These are phyloP conservation scores for Ptychobarbus kaznakovi DNA, from an alignment of 2,797 vertebrate species.

Conservation along the genomic window DNA sequence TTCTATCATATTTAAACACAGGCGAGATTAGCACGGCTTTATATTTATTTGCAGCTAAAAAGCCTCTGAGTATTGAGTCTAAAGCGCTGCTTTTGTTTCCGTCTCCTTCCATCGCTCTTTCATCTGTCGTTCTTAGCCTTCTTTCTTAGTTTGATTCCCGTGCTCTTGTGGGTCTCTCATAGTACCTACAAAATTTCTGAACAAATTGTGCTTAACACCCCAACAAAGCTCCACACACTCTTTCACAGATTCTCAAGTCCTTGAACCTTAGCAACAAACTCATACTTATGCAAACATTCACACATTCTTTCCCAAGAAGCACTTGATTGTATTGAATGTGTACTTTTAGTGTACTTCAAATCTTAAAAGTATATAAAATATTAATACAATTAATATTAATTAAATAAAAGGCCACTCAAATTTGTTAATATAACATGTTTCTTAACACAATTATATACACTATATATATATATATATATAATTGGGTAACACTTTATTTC, in stretches of 20 bases:
- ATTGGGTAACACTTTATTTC: no score
- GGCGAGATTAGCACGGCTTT: slow-evolving; percentile 56
- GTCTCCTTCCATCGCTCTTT: slow-evolving; percentile 12
- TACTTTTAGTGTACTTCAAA: not conserved
- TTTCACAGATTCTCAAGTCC: not conserved
- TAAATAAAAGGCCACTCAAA: not conserved
- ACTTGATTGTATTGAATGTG: not conserved
- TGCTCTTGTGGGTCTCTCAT: slow-evolving; percentile 15
- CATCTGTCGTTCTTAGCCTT: slow-evolving; percentile 15
- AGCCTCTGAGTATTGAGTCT: slow-evolving; percentile 32
- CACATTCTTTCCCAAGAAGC: not conserved
- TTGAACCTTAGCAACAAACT: not conserved
- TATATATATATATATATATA: no score
- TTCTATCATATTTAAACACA: slow-evolving; percentile 58
- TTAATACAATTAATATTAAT: not conserved
- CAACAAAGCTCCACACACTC: slow-evolving; percentile 3
- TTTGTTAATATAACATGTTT: not conserved
- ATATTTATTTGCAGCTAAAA: slow-evolving; percentile 56
- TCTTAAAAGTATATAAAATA: not conserved
- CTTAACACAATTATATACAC: no score
- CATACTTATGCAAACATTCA: not conserved
- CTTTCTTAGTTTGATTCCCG: slow-evolving; percentile 31
- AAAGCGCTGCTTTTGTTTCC: slow-evolving; percentile 27
- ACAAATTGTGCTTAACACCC: slow-evolving; percentile 10
- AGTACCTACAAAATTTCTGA: slow-evolving; percentile 17